Base-by-base conservation (phyloP, 2,113 vertebrate genomes). In the Parus major region DNA sequence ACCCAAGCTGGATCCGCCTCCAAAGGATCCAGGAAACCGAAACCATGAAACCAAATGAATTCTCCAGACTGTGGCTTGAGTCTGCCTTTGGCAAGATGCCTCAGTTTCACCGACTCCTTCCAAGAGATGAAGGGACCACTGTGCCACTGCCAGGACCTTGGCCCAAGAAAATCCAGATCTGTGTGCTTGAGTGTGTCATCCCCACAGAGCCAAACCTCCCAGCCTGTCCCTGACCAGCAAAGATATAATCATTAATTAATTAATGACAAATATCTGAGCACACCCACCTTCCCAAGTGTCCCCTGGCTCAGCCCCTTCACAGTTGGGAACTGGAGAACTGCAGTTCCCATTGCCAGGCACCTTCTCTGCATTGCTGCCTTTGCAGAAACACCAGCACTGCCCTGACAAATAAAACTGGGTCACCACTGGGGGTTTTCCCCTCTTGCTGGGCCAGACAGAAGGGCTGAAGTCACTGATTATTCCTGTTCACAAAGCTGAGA, bases 401-500 rank as follows among this genome's bases (percentile, higher is more conserved):
- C 68, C 70, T 25, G 28, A 21, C 31, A 52, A 49, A 53, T 3
- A 23, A 15, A 75, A 64, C 72, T 7, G 55, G 59, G 41, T 57
- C 49, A 78, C 36, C 46, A 15, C 4, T 2, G 28, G 2, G 31
- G 59, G 35, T 3, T 68, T 33, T 24, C 12, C 42, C 61, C 27
- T 14, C 21, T 61, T 47, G 24, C 68, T 82, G 9, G 83, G 82
- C 83, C 76, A 56, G 29, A 27, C 13, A 2, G 17, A 52, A 63
- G 29, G 66, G 84, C 47, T 81, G 66, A 35, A 75, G 71, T 41
- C 60, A 39, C 82, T 83, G 59, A 83, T 86, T 75, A 53, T 64
- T 91, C 70, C 72, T 83, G 55, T 85, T 65, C 80, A 75, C 61
- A 59, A 28, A 75, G 97, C 97, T 66, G 71, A 89, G 97, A 97